These are phyloP conservation scores for Phaedon cochleariae DNA, from an alignment of 2,888 invertebrate genomes.

Conservation along the genomic window DNA sequence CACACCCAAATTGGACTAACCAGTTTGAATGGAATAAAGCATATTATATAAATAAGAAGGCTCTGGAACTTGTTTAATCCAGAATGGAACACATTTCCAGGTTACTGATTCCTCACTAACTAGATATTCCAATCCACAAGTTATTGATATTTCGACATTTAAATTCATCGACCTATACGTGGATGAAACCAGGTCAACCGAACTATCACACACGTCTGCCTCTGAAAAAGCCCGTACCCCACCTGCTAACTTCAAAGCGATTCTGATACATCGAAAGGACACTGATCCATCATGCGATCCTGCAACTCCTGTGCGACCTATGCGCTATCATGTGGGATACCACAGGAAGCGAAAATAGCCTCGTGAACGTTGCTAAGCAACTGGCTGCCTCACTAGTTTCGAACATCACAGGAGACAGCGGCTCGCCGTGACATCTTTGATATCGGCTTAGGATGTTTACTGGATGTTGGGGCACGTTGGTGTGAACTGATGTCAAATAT, in stretches of 20 bases:
- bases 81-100: no score
- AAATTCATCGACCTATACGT: no score
- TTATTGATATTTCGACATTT: no score
- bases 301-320: no score
- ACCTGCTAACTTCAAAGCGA: neutral
- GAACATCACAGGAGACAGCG: conserved; percentile 24
- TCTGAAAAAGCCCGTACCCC: neutral
- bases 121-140: no score
- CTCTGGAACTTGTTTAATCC: no score
- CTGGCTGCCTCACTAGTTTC: conserved; percentile 3
- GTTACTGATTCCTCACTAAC: no score
- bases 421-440: conserved; percentile 31
- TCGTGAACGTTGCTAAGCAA: conserved; percentile 14
- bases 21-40: no score
- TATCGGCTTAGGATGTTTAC: conserved; percentile 37
- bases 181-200: neutral
- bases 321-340: neutral
- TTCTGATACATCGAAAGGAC: neutral
- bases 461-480: conserved; percentile 34
- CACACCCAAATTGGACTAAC: no score
- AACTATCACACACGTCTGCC: neutral
- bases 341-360: neutral
- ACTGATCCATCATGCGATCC: neutral
- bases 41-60: no score
- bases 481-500: conserved; percentile 35